phyloP scores from a whole-genome alignment of 2,888 invertebrate genomes.

The Orthosia gracilis region DNA sequence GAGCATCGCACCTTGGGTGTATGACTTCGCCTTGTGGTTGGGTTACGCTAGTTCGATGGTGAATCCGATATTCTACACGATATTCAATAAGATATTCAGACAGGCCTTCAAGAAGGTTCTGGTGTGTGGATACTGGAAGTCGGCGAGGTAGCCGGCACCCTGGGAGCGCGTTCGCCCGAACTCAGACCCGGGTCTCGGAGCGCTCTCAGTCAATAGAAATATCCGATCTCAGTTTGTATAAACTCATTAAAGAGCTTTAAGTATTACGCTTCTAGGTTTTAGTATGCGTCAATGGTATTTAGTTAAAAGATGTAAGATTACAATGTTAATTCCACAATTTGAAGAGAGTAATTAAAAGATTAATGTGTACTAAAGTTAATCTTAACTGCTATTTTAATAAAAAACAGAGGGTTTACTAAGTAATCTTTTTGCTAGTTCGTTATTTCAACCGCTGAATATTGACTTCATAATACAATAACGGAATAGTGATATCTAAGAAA shows the following conservation, averaged over 20 bases:
- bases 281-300: conserved; percentile 64
- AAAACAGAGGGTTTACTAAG: background rate
- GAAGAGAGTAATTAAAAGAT: conserved; percentile 6
- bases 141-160: conserved; percentile 88
- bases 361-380: background rate
- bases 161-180: conserved; percentile 89
- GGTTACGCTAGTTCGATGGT: conserved; percentile 98
- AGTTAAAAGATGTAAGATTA: conserved; percentile 33
- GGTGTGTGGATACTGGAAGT: conserved; percentile 93
- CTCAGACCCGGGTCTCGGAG: conserved; percentile 86
- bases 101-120: conserved; percentile 97
- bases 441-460: background rate
- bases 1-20: conserved; percentile 94
- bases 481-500: background rate
- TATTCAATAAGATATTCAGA: conserved; percentile 98
- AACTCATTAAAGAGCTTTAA: conserved; percentile 80
- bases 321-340: conserved; percentile 6
- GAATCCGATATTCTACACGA: conserved; percentile 98
- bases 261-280: conserved; percentile 74
- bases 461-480: too few species aligned
- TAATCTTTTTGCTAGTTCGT: background rate
- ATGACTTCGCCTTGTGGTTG: conserved; percentile 97
- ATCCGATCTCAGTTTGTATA: conserved; percentile 87
- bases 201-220: conserved; percentile 89
- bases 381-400: conserved; percentile 8